Base-by-base conservation (phyloP, 2,113 vertebrate species). In the Tychaedon coryphoeus region DNA sequence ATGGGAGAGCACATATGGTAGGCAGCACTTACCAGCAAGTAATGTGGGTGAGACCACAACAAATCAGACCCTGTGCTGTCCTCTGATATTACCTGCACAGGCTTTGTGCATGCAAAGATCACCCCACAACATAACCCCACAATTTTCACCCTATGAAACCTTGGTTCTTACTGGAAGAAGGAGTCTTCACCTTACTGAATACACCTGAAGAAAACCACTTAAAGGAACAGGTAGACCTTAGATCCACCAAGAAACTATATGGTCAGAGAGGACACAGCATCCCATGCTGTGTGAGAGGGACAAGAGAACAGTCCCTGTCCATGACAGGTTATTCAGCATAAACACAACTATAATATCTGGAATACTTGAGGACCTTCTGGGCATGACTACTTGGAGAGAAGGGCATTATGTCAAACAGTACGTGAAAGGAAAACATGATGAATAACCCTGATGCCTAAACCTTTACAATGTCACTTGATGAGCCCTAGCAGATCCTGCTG, bases 251-350 rank as follows among this genome's bases (percentile, higher is more conserved):
- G 40, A 75, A 86, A 45, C 6, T 4, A 4, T 14, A 19, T 22
- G 22, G 36, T 85, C n/a, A 34, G n/a, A 48, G 36, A 19, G 85
- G 71, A 51, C 4, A 1, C 26, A 91, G 22, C 16, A 36, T 17
- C 43, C 43, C 19, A 6, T 14, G 10, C 22, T 57, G 40, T 54
- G 25, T 64, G 62, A 28, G 26, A 60, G 12, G 20, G 12, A 67
- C 7, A n/a, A 56, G 48, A 70, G 38, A 71, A 36, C 0, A 2
- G 53, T 72, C 19, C 16, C 23, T 69, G 11, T 9, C 45, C n/a
- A 13, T 45, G 45, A 36, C 0, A 4, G 2, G 8, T 54, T 54
- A 47, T 36, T 56, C 48, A 47, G 12, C 0, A 1, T 51, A 54
- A 80, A 50, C 11, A 42, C 6, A 62, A 12, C 8, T 47, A 12